Evolutionary conservation across 2,888 invertebrate genomes (phyloP).

Genomic region (Chironomus riparius): DNA sequence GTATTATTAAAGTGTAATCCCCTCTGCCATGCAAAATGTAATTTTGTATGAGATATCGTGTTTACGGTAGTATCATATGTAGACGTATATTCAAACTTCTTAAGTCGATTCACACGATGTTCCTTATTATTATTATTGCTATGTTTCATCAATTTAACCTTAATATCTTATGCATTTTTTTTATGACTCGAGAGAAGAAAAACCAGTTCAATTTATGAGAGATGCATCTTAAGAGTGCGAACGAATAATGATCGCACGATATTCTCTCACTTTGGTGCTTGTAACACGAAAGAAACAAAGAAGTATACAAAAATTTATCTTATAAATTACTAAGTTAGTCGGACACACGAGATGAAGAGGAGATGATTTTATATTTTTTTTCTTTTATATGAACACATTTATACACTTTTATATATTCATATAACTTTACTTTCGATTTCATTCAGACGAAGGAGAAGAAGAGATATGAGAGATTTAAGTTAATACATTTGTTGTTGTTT

Average conservation of each 20-base stretch:
- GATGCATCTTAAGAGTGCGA: not conserved
- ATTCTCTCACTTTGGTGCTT: not conserved
- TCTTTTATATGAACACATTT: not conserved
- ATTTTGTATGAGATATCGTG: not conserved
- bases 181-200: not conserved
- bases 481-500: not conserved
- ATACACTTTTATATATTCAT: not conserved
- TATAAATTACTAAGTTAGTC: not conserved
- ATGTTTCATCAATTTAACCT: constrained; percentile 14
- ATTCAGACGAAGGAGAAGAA: constrained; percentile 2
- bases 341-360: not conserved
- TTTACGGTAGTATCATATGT: constrained; percentile 22
- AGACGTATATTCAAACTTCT: not conserved
- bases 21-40: not conserved
- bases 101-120: constrained; percentile 18
- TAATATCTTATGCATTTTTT: constrained; percentile 15
- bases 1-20: constrained; percentile 15
- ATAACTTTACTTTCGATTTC: constrained; percentile 19
- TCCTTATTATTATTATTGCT: not conserved
- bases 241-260: not conserved
- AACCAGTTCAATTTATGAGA: not conserved
- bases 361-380: not conserved
- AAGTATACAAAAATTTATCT: not conserved
- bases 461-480: not conserved
- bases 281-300: not conserved